A percentile compares a stretch with the other conserved stretches of the same genome.
These are phyloP conservation scores for Metridium senile DNA, from an alignment of 92 coral and sea anemone genomes.

Conservation along the genomic window DNA sequence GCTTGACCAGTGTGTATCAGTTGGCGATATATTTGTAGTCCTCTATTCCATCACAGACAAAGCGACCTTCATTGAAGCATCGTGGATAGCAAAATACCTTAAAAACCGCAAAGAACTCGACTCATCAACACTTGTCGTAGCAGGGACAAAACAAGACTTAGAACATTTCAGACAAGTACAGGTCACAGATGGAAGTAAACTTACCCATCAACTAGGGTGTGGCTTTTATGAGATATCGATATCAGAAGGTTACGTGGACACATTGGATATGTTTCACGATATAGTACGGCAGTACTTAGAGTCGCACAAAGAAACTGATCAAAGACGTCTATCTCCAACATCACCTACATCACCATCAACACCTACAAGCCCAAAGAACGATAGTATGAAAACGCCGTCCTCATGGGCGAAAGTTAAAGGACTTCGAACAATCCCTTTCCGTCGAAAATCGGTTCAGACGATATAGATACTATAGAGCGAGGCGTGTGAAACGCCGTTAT, in stretches of 20 bases:
- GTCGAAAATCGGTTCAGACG: conserved; percentile 63
- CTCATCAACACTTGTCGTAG: conserved; percentile 71
- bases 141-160: conserved; percentile 89
- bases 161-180: conserved; percentile 78
- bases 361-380: conserved; percentile 25
- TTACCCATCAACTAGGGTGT: conserved; percentile 78
- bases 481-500: too few relatives aligned
- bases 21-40: conserved; percentile 83
- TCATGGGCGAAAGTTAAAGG: conserved; percentile 77
- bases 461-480: background rate
- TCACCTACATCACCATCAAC: conserved; percentile 34
- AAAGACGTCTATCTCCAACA: background rate
- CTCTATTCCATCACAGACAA: conserved; percentile 89
- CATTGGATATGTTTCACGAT: conserved; percentile 72
- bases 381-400: conserved; percentile 42
- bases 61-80: conserved; percentile 76
- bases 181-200: conserved; percentile 76
- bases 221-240: conserved; percentile 91
- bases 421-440: conserved; percentile 62
- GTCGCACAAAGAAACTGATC: conserved; percentile 45
- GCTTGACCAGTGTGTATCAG: conserved; percentile 63
- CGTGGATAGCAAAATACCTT: conserved; percentile 77
- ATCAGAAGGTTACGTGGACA: conserved; percentile 72
- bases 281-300: conserved; percentile 66
- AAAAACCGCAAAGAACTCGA: conserved; percentile 70